Percentiles rank a stretch among this genome's conserved stretches.
Evolutionary conservation across 2,888 invertebrate species (phyloP).

Genomic region (Pseudococcus longispinus): DNA sequence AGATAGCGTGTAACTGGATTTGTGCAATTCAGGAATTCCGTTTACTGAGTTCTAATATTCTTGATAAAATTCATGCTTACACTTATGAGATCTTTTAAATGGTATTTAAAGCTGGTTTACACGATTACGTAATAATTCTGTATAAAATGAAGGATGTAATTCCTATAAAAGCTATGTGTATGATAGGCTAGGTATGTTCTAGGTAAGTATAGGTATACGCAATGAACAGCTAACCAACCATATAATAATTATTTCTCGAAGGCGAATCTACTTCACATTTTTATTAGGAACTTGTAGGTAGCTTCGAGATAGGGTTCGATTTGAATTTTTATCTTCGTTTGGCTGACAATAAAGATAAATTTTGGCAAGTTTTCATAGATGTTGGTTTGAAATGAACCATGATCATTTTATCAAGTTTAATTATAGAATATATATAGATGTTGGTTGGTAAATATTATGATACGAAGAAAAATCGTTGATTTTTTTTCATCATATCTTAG

Average conservation of each 20-base stretch:
- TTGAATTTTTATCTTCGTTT: not conserved
- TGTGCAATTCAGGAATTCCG: not conserved
- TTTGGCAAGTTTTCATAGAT: not conserved
- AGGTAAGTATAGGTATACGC: not conserved
- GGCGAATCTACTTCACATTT: not conserved
- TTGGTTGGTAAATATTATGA: too few species aligned
- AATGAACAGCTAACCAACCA: not conserved
- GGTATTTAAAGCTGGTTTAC: constrained; percentile 24
- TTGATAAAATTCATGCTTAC: not conserved
- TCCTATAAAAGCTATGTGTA: not conserved
- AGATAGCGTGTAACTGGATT: not conserved
- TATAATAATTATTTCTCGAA: not conserved
- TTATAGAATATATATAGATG: too few species aligned
- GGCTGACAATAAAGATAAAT: not conserved
- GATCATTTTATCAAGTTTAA: too few species aligned
- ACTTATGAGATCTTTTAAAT: not conserved
- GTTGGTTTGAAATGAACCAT: too few species aligned
- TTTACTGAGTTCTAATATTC: not conserved
- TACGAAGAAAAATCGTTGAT: too few species aligned
- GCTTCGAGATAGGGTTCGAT: not conserved
- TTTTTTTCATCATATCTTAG: too few species aligned
- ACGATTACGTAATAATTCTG: not conserved
- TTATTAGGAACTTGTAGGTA: not conserved
- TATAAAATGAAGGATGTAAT: constrained; percentile 20
- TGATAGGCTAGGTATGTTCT: not conserved